Evolutionary conservation across 2,113 vertebrate species (phyloP).

Genomic region (Ornithorhynchus anatinus): DNA sequence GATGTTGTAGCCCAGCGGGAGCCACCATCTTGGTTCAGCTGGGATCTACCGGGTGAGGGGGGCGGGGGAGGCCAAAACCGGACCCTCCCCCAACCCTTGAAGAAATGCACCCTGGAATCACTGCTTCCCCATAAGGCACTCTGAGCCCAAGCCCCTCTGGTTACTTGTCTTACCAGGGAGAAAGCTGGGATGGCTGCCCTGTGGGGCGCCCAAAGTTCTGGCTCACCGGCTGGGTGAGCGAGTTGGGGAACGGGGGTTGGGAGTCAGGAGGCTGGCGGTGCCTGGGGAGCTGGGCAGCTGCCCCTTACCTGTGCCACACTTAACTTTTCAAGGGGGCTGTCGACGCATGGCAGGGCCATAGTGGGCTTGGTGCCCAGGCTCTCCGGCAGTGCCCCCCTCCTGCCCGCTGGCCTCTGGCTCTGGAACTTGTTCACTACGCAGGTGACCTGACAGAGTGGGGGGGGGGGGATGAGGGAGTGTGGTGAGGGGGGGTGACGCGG

Average conservation of each 20-base stretch:
- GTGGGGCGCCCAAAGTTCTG: not conserved
- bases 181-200: not conserved
- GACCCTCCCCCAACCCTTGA: not conserved
- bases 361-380: conserved; percentile 70
- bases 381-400: conserved; percentile 53
- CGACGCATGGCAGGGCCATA: conserved; percentile 74
- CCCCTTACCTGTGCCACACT: conserved; percentile 90
- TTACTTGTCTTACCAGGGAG: not conserved
- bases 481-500: no score
- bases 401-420: conserved; percentile 27
- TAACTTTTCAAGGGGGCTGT: conserved; percentile 92
- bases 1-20: no score
- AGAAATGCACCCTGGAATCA: no score
- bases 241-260: not conserved
- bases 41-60: not conserved
- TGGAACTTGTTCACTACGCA: conserved; percentile 72
- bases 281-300: conserved; percentile 17
- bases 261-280: not conserved
- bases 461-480: not conserved
- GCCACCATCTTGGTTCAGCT: conserved; percentile 43
- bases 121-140: not conserved
- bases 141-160: not conserved
- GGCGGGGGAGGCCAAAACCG: not conserved
- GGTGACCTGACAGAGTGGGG: conserved; percentile 64
- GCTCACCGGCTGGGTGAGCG: not conserved